phyloP scores from a whole-genome alignment of 2,888 invertebrate genomes.

The Hydrotaea cyrtoneurina region DNA sequence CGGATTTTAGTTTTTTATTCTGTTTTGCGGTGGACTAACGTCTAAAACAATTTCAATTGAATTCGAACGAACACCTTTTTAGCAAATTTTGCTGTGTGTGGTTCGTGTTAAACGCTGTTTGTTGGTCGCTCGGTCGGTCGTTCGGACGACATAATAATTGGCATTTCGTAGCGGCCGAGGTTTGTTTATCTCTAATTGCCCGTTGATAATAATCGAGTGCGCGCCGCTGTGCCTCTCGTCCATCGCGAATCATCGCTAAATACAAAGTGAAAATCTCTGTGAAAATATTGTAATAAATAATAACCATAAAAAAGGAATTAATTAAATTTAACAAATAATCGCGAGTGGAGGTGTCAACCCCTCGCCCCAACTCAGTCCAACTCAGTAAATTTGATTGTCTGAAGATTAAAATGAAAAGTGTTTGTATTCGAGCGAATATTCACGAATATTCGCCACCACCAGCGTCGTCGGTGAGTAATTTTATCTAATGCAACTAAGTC shows the following conservation, averaged over 20 bases:
- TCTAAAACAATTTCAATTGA: conserved; percentile 26
- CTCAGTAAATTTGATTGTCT: neutral
- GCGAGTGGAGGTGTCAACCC: neutral
- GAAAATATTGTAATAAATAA: neutral
- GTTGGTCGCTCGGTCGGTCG: neutral
- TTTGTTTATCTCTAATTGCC: conserved; percentile 51
- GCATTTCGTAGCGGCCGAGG: conserved; percentile 20
- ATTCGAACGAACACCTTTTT: conserved; percentile 35
- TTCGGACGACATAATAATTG: conserved; percentile 30
- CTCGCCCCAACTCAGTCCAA: too few relatives aligned
- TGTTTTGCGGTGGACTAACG: neutral
- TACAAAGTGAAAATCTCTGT: neutral
- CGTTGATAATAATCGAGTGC: conserved; percentile 38
- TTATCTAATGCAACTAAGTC: neutral
- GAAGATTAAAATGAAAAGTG: conserved; percentile 25
- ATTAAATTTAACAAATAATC: neutral
- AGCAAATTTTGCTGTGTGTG: conserved; percentile 21
- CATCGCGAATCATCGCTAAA: neutral
- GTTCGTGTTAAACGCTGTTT: conserved; percentile 17
- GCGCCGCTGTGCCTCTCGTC: neutral
- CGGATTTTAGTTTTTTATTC: conserved; percentile 12
- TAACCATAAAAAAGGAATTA: neutral
- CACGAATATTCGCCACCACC: conserved; percentile 19
- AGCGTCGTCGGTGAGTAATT: conserved; percentile 11
- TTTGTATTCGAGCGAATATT: neutral